Percentiles rank a stretch among this genome's conserved stretches.
phyloP scores from a whole-genome alignment of 2,888 invertebrate species.

The Meganola albula region DNA sequence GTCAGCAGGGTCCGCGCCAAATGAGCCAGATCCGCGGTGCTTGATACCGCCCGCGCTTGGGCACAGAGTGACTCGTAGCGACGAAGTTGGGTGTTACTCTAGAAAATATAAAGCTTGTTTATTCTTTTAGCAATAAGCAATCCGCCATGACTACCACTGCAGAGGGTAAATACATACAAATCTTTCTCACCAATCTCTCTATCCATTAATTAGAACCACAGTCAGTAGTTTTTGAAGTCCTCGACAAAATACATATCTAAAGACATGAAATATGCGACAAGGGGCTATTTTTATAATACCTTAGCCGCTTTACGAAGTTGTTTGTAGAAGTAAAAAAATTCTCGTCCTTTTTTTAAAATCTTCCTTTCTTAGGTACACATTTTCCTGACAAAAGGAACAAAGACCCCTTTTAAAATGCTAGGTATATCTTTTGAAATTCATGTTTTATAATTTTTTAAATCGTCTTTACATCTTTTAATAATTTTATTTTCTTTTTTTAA shows the following conservation, averaged over 20 bases:
- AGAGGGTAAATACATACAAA: not conserved
- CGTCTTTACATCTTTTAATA: no score
- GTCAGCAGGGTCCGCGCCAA: conserved; percentile 89
- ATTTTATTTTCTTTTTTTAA: no score
- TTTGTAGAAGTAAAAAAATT: not conserved
- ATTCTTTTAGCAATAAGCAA: no score
- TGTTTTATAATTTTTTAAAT: not conserved
- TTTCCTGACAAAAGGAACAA: not conserved
- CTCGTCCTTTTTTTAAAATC: not conserved
- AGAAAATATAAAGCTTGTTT: conserved; percentile 27
- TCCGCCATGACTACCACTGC: no score
- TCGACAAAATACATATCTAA: no score
- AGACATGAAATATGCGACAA: no score
- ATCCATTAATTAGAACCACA: no score
- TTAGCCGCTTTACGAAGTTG: no score
- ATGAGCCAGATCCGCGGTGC: conserved; percentile 85
- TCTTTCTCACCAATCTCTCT: no score
- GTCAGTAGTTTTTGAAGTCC: no score
- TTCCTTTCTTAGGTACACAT: not conserved
- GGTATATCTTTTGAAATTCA: not conserved
- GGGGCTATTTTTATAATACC: no score
- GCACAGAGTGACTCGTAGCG: conserved; percentile 89
- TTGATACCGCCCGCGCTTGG: conserved; percentile 86
- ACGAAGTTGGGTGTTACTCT: conserved; percentile 89
- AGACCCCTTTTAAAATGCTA: not conserved